Conservation (phyloP, 2,797 vertebrate genomes). For the Sebastes paucispinis region DNA sequence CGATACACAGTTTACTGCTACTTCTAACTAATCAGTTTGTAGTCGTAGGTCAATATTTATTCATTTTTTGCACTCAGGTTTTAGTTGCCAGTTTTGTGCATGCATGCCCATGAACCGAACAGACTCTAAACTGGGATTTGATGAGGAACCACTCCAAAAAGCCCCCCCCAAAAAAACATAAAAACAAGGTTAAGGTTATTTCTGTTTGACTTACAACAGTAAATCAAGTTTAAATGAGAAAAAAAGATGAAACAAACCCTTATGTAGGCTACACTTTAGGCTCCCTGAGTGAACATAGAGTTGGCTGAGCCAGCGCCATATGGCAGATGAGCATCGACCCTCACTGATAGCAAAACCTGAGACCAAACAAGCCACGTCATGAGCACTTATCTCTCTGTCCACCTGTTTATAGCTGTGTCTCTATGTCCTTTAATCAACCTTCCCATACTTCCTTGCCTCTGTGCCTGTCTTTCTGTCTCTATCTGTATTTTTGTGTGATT, state of each 20-base stretch:
- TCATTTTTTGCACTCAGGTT: background rate
- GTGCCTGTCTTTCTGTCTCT: background rate
- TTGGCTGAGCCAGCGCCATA: constrained; percentile 34
- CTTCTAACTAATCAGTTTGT: background rate
- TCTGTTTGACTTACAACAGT: constrained; percentile 6
- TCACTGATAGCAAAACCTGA: constrained; percentile 44
- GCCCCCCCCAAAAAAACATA: background rate
- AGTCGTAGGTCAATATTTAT: background rate
- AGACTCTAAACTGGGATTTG: background rate
- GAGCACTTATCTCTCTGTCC: constrained; percentile 44
- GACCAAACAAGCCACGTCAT: constrained; percentile 28
- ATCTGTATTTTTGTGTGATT: background rate
- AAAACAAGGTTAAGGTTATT: background rate
- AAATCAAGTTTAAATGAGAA: background rate
- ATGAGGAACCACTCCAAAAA: background rate
- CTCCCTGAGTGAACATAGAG: background rate
- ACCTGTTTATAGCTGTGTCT: constrained; percentile 37
- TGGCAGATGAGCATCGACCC: constrained; percentile 38
- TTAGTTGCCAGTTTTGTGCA: background rate
- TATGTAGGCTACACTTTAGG: background rate
- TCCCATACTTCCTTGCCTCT: background rate
- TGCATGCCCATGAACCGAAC: background rate
- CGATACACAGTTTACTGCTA: background rate
- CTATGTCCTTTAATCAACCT: constrained; percentile 29
- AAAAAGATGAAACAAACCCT: background rate